Base-by-base conservation (phyloP, 2,888 invertebrate genomes). In the Ptilodon capucinus region DNA sequence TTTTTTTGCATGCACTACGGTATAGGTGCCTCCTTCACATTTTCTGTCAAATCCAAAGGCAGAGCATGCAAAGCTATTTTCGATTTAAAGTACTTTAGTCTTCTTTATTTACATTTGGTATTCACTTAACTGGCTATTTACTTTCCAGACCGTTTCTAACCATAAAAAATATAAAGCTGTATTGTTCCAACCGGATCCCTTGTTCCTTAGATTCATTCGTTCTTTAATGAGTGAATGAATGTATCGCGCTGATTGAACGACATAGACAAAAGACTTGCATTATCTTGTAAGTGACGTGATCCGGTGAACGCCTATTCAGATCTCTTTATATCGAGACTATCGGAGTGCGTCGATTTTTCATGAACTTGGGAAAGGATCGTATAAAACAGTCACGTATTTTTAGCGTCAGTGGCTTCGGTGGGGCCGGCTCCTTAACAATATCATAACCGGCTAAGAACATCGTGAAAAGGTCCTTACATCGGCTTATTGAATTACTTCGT, bases 341-440 rank as follows among this genome's bases (percentile, higher is more conserved):
- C 75, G 61, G 64, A 63, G 65, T 56, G 54, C 50, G 61, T 48
- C 76, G 66, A 79, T 81, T 79, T 81, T 74, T 81, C 74, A 75
- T 62, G 64, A 69, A 57, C 61, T 38, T 64, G 56, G 57, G 59
- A 57, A 65, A 63, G 64, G 58, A 76, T 81, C 73, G 67, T 67
- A 76, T 72, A 84, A 81, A 80, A 76, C 76, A 75, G 84, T 83
- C 84, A 84, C 84, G 83, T 84, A 77, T 71, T 72, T 77, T 80
- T 79, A 81, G 79, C 79, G 76, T 75, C 78, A 65, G 79, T 79
- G 77, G 75, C 72, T 73, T 71, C 59, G 64, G 59, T 61, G 66
- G 73, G 71, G 64, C 65, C 54, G 54, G 67, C 62, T 71, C 66
- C 71, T 75, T 79, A 75, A 79, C 79, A 81, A 82, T 82, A 79